Conservation (phyloP, 2,113 vertebrate genomes). For the Mus spicilegus region DNA sequence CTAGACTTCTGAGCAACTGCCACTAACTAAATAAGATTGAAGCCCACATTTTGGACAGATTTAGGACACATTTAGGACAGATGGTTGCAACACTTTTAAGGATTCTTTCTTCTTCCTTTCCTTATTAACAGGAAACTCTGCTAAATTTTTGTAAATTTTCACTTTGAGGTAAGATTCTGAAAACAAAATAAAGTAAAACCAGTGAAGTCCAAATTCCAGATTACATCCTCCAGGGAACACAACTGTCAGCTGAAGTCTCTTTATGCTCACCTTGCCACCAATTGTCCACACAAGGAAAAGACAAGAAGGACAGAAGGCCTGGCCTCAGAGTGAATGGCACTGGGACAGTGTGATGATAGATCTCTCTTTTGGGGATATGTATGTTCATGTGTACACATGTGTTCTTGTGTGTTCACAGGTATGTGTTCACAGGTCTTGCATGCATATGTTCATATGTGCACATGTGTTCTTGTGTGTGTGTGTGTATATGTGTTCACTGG, state of each 20-base stretch:
- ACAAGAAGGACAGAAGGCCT: neutral
- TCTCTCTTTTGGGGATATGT: neutral
- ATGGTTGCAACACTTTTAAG: conserved; percentile 3
- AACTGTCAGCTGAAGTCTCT: neutral
- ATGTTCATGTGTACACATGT: neutral
- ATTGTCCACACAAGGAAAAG: neutral
- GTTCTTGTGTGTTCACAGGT: neutral
- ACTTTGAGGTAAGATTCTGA: neutral
- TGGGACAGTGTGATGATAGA: conserved; percentile 49
- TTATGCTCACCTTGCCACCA: neutral
- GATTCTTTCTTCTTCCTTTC: neutral
- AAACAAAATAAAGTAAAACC: neutral
- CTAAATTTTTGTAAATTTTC: neutral
- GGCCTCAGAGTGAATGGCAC: neutral
- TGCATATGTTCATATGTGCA: neutral
- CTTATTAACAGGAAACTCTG: neutral
- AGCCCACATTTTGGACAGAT: conserved; percentile 11
- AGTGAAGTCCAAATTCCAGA: neutral
- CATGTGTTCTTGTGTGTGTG: neutral
- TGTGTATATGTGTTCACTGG: neutral
- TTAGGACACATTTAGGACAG: neutral
- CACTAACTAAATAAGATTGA: conserved; percentile 25
- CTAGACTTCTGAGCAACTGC: neutral
- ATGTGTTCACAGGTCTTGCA: neutral
- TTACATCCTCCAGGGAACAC: neutral